Base-by-base conservation (phyloP, 1,140 invertebrate genomes). In the Pseudachorutes palmiensis region DNA sequence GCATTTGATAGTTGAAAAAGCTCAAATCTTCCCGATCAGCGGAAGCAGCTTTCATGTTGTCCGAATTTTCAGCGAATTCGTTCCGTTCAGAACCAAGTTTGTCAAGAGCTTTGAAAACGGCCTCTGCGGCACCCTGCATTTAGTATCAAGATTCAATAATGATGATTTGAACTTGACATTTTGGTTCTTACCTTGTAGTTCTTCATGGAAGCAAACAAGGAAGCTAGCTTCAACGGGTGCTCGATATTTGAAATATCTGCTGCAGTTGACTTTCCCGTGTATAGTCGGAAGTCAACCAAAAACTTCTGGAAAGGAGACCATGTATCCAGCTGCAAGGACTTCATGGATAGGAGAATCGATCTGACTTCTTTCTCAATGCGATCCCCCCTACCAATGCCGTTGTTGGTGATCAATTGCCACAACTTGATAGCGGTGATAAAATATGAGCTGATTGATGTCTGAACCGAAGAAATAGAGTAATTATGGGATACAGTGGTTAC, bases 291-390 rank as follows among this genome's bases (percentile, higher is more conserved):
- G 49, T 74, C 72, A n/a, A 61, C 36, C 5, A 48, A 57, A 66
- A 74, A 74, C 19, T 68, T 48, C 66, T 65, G 32, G 62, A 74
- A 74, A 9, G 68, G 62, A 48, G 29, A 31, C 72, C 72, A 74
- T 3, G 69, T 63, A 1, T 74, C 67, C 49, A 74, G n/a, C 26
- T 71, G 66, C 12, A 74, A 32, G 2, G 68, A 70, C 19, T 63
- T 68, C 67, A 73, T 66, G 9, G 69, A 62, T 2, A 36, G 58
- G 3, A 74, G 45, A 48, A 74, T 67, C 1, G 16, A 51, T 30
- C 71, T 65, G 36, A 71, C 64, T 57, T 74, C 72, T 29, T 67
- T 72, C 49, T 71, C 65, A 24, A 69, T 36, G 19, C 12, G 22
- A 12, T 66, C 68, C 32, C 69, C 72, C 55, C 26, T 59, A 24